phyloP scores from a whole-genome alignment of 2,113 vertebrate genomes.

The Poeciliopsis occidentalis region DNA sequence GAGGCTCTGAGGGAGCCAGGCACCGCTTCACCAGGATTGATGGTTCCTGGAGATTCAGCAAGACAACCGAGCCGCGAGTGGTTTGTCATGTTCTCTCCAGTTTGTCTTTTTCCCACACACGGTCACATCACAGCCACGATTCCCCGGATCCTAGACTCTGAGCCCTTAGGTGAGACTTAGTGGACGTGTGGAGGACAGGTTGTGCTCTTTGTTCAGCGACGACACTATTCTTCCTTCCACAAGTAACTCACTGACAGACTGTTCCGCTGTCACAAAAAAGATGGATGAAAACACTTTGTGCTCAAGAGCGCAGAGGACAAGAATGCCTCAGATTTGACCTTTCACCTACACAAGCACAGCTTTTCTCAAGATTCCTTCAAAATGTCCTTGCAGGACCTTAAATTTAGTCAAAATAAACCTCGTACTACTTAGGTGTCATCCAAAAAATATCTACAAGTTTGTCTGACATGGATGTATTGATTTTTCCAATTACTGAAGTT shows the following conservation, averaged over 20 bases:
- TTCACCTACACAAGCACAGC: neutral
- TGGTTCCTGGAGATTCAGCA: conserved; percentile 46
- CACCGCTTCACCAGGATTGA: conserved; percentile 43
- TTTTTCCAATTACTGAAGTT: neutral
- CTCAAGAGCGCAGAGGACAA: neutral
- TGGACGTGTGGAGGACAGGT: conserved; percentile 52
- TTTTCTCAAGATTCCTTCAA: neutral
- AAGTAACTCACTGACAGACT: conserved; percentile 58
- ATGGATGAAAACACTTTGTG: conserved; percentile 71
- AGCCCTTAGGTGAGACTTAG: conserved; percentile 34
- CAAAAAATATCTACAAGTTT: neutral
- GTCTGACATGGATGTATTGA: neutral
- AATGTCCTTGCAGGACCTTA: neutral
- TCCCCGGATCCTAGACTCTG: conserved; percentile 27
- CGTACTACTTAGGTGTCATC: neutral
- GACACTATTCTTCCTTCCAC: conserved; percentile 47
- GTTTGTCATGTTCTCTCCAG: conserved; percentile 67
- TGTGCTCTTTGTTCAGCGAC: conserved; percentile 63
- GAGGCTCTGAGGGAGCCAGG: conserved; percentile 40
- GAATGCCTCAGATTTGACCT: neutral
- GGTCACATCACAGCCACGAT: conserved; percentile 33
- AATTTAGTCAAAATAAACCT: neutral
- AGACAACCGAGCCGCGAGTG: conserved; percentile 60
- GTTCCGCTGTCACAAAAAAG: conserved; percentile 50
- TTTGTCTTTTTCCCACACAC: conserved; percentile 44